Evolutionary conservation across 2,113 vertebrate genomes (phyloP), one percentile per base, ranked within the genome.

Genomic region (Megaceryle maxima): DNA sequence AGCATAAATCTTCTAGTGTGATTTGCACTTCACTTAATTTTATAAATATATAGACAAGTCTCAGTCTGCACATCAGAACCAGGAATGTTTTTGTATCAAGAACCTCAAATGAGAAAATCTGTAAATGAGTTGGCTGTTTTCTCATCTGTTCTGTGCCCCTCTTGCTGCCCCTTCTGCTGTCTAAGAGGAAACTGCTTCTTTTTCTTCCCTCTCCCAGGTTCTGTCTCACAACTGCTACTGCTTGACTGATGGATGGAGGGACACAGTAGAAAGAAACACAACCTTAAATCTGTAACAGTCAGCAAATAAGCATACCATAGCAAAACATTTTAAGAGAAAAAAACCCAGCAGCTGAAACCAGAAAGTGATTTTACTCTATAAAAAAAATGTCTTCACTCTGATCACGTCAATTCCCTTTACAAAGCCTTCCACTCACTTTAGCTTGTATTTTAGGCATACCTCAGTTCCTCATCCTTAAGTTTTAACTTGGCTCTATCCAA

Each of bases 11-110:
- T 96, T 96, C 95, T 95, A 97, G 96, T 97, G 96, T 97, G 96
- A 97, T 97, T 97, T 96, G 96, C 96, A 97, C 96, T 96, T 97
- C 96, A 97, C 96, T 97, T 97, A 97, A 96, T 97, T 97, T 97
- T 97, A 97, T 97, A 97, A 97, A 97, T 97, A 97, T 97, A 97
- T 97, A 97, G 96, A 97, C 96, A 97, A 97, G 96, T 95, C 81
- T 97, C 96, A 97, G 96, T 97, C 96, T 97, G 96, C 96, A 97
- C 96, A 97, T 97, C 96, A 96, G 95, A 97, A 97, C 94, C 96
- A 96, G 96, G 95, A 97, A 96, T 97, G 96, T 97, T 97, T 97
- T 97, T 97, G 95, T 96, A 96, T 97, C 96, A 94, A 96, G 96
- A 96, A 97, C 96, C 96, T 97, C 96, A 97, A 97, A 97, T 97